These are phyloP conservation scores for Brachypteracias leptosomus DNA, from an alignment of 2,113 vertebrate species.

Conservation along the genomic window DNA sequence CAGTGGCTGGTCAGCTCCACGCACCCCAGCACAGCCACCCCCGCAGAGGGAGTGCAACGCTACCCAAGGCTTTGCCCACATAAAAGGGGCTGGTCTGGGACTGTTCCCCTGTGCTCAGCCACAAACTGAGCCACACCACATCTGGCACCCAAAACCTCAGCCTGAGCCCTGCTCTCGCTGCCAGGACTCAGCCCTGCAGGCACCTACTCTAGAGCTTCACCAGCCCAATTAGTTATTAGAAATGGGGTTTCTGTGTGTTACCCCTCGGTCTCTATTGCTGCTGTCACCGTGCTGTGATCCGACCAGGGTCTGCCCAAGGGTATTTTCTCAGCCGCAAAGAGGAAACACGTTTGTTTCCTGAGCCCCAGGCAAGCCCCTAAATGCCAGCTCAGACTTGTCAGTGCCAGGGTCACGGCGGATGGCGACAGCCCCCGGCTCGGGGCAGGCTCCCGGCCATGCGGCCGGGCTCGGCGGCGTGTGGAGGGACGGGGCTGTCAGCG, in stretches of 20 bases:
- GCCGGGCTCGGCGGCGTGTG: neutral
- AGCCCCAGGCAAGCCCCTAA: neutral
- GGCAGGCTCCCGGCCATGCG: neutral
- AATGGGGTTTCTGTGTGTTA: neutral
- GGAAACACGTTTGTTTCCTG: neutral
- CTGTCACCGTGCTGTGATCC: neutral
- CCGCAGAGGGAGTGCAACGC: accelerated
- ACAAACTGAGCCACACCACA: neutral
- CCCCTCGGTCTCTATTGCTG: neutral
- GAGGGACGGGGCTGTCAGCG: neutral
- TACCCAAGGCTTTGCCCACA: neutral
- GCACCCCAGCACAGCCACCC: neutral
- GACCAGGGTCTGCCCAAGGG: neutral
- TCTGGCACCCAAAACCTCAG: neutral
- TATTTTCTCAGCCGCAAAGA: neutral
- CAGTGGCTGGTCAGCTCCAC: neutral
- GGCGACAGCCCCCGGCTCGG: neutral
- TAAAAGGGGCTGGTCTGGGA: neutral
- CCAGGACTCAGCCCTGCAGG: neutral
- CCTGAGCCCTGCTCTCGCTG: neutral
- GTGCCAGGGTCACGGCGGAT: neutral
- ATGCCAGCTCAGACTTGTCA: neutral
- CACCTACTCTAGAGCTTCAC: neutral
- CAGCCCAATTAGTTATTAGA: neutral
- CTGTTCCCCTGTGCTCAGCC: neutral